A percentile compares a stretch with the other conserved stretches of the same genome.
phyloP scores from a whole-genome alignment of 1,140 invertebrate genomes.

The Drosophila chauvacae region DNA sequence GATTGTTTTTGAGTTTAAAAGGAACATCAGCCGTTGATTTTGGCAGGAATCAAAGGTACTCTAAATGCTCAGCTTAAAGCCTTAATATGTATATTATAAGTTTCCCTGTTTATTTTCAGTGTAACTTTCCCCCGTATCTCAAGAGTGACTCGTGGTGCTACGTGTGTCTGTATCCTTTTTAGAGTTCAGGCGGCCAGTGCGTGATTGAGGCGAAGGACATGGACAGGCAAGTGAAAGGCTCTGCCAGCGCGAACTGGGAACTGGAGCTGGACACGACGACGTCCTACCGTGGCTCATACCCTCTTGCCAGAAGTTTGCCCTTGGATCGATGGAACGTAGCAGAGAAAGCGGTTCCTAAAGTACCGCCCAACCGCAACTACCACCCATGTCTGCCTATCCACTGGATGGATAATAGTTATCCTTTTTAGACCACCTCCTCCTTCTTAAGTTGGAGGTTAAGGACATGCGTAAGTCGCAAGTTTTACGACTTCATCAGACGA shows the following conservation, averaged over 20 bases:
- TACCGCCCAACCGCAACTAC: slow-evolving; percentile 24
- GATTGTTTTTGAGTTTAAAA: not conserved
- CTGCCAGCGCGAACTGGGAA: slow-evolving; percentile 44
- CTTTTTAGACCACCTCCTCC: slow-evolving; percentile 1
- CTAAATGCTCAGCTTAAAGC: too few species aligned
- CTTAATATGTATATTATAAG: too few species aligned
- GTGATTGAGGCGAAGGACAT: slow-evolving; percentile 69
- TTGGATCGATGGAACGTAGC: slow-evolving; percentile 71
- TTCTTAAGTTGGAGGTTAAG: slow-evolving; percentile 16
- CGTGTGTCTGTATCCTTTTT: slow-evolving; percentile 39
- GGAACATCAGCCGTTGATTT: not conserved
- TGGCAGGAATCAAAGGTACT: too few species aligned
- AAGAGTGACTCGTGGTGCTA: not conserved
- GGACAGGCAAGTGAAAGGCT: slow-evolving; percentile 38
- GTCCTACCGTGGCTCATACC: not conserved
- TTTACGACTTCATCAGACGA: slow-evolving; percentile 72
- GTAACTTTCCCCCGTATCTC: slow-evolving; percentile 23
- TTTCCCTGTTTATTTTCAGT: slow-evolving; percentile 19
- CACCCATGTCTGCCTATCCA: slow-evolving; percentile 11
- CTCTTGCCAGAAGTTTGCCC: slow-evolving; percentile 52
- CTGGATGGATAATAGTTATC: slow-evolving; percentile 35
- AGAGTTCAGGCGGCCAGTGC: slow-evolving; percentile 69
- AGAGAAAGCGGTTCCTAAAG: slow-evolving; percentile 15
- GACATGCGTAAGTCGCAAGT: slow-evolving; percentile 58
- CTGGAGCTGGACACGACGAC: slow-evolving; percentile 45